phyloP scores from a whole-genome alignment of 2,113 vertebrate genomes.

The Tiliqua scincoides region DNA sequence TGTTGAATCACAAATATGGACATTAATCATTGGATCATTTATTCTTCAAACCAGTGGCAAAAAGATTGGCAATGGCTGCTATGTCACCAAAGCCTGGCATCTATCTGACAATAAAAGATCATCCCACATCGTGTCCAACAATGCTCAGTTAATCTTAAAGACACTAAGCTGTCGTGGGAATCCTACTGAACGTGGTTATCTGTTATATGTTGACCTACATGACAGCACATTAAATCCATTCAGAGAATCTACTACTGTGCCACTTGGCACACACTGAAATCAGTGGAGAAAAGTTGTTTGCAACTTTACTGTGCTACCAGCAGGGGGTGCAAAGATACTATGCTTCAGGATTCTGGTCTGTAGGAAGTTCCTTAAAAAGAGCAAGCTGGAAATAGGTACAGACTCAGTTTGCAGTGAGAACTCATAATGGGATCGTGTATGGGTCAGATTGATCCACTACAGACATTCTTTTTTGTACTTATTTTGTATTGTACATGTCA shows the following conservation, averaged over 20 bases:
- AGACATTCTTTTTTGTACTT: neutral
- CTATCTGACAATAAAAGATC: neutral
- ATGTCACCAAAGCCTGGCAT: neutral
- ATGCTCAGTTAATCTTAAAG: neutral
- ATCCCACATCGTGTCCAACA: neutral
- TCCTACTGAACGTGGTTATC: neutral
- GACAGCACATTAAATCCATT: neutral
- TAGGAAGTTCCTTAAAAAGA: fast-evolving
- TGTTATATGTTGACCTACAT: neutral
- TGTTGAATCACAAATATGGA: neutral
- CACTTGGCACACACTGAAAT: neutral
- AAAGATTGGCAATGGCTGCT: neutral
- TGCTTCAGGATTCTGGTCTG: neutral
- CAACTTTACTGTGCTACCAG: constrained; percentile 25
- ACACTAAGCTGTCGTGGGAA: neutral
- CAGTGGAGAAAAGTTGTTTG: neutral
- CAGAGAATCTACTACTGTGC: no score
- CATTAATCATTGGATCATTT: neutral
- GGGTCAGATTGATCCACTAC: neutral
- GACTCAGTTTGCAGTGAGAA: neutral
- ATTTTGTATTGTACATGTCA: no score
- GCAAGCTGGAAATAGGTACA: fast-evolving
- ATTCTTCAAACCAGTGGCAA: neutral
- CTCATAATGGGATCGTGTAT: neutral
- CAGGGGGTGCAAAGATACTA: constrained; percentile 71